Conservation (phyloP, 2,888 invertebrate species). For the Macrosoma leucophasiata region DNA sequence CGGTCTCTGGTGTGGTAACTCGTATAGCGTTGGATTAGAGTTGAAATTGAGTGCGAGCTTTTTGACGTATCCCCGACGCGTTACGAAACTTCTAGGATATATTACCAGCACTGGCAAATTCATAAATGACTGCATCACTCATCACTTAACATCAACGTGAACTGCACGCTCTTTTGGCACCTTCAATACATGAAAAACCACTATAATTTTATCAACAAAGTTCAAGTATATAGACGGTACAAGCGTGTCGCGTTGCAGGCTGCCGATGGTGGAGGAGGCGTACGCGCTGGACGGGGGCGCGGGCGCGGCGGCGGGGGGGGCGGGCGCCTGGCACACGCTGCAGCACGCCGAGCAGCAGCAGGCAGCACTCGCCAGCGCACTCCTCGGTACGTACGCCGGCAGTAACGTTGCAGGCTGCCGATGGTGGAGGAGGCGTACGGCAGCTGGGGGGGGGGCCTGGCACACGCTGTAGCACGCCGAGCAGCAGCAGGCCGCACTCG, state of each 20-base stretch:
- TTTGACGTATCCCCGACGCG: background rate
- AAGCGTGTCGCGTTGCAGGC: slow-evolving; percentile 43
- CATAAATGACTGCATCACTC: no score
- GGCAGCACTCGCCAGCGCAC: slow-evolving; percentile 31
- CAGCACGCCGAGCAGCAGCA: slow-evolving; percentile 68
- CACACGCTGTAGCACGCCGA: slow-evolving; percentile 59
- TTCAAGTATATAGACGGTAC: background rate
- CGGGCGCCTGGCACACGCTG: slow-evolving; percentile 81
- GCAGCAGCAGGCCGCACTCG: slow-evolving; percentile 46
- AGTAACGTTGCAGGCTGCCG: slow-evolving; percentile 77
- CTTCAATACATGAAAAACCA: no score
- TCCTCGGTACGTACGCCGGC: slow-evolving; percentile 24
- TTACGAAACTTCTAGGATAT: background rate
- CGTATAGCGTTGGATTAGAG: no score
- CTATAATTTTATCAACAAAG: no score
- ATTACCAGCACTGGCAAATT: no score
- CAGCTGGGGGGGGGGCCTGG: no score
- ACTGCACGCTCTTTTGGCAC: no score
- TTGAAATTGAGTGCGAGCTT: no score
- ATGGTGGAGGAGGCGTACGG: slow-evolving; percentile 79
- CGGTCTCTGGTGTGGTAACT: no score
- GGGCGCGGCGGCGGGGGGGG: slow-evolving; percentile 60
- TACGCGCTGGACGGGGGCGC: slow-evolving; percentile 51
- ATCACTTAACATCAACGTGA: no score
- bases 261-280: slow-evolving; percentile 82